Conservation (phyloP, 2,797 vertebrate species). For the Melanotaenia boesemani region DNA sequence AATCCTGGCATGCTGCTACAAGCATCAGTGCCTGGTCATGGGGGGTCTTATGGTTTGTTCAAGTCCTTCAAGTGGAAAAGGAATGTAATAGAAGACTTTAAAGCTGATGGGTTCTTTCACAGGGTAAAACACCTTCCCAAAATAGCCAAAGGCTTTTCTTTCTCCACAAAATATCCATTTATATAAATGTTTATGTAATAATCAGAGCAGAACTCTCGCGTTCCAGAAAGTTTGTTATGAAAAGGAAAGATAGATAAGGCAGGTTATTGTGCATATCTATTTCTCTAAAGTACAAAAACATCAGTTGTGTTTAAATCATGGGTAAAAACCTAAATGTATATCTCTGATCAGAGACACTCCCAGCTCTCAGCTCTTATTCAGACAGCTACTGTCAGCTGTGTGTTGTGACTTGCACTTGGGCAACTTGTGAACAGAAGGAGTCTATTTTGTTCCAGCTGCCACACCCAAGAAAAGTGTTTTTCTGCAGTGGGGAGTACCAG, state of each 20-base stretch:
- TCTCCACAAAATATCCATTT: slow-evolving; percentile 48
- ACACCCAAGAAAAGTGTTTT: slow-evolving; percentile 86
- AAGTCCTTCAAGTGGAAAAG: slow-evolving; percentile 67
- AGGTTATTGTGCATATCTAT: background rate
- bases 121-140: slow-evolving; percentile 55
- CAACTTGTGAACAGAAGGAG: slow-evolving; percentile 80
- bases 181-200: slow-evolving; percentile 76
- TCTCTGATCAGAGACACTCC: slow-evolving; percentile 71
- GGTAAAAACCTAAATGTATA: slow-evolving; percentile 49
- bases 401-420: slow-evolving; percentile 84
- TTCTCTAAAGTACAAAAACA: slow-evolving; percentile 16
- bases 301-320: slow-evolving; percentile 35
- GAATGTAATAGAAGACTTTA: slow-evolving; percentile 70
- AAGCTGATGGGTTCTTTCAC: slow-evolving; percentile 62
- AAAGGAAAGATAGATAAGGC: slow-evolving; percentile 20
- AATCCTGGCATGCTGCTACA: slow-evolving; percentile 76
- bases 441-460: slow-evolving; percentile 84
- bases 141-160: slow-evolving; percentile 53
- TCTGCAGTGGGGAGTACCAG: slow-evolving; percentile 62
- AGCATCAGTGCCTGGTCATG: slow-evolving; percentile 65
- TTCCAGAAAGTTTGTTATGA: slow-evolving; percentile 33
- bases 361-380: slow-evolving; percentile 74
- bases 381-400: slow-evolving; percentile 77
- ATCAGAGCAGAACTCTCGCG: slow-evolving; percentile 36
- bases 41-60: slow-evolving; percentile 66